Evolutionary conservation across 2,113 vertebrate species (phyloP).

Genomic region (Myrmophylax atrothorax): DNA sequence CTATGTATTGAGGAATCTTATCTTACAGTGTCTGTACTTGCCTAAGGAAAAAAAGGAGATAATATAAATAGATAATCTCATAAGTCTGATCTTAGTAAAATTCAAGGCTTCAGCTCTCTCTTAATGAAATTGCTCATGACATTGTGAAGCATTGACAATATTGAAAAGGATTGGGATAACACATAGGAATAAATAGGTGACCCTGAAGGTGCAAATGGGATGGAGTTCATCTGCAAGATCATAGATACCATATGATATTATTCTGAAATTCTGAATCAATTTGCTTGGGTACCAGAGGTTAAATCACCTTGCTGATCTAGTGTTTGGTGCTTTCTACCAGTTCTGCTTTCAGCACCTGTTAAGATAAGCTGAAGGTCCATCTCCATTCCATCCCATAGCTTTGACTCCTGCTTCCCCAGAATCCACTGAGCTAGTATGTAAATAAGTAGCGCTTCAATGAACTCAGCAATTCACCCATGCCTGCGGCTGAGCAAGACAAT

Average conservation of each 20-base stretch:
- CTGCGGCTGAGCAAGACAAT: background rate
- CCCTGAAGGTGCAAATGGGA: background rate
- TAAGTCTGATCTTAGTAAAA: background rate
- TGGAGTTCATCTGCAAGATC: background rate
- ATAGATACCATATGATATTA: background rate
- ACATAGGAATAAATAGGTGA: background rate
- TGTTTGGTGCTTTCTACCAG: accelerated
- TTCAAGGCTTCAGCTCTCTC: background rate
- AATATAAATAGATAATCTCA: background rate
- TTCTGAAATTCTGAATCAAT: background rate
- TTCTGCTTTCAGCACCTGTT: background rate
- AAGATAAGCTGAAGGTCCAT: background rate
- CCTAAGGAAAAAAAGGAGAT: background rate
- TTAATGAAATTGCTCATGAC: background rate
- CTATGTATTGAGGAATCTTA: background rate
- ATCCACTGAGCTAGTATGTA: background rate
- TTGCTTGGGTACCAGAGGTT: background rate
- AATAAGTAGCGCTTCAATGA: background rate
- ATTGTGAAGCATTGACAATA: background rate
- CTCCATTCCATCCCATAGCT: background rate
- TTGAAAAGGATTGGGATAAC: background rate
- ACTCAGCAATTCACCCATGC: background rate
- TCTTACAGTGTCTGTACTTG: background rate
- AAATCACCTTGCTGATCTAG: background rate
- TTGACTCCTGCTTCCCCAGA: background rate